phyloP scores from a whole-genome alignment of 2,113 vertebrate genomes.

The Boulengeromyrus knoepffleri region DNA sequence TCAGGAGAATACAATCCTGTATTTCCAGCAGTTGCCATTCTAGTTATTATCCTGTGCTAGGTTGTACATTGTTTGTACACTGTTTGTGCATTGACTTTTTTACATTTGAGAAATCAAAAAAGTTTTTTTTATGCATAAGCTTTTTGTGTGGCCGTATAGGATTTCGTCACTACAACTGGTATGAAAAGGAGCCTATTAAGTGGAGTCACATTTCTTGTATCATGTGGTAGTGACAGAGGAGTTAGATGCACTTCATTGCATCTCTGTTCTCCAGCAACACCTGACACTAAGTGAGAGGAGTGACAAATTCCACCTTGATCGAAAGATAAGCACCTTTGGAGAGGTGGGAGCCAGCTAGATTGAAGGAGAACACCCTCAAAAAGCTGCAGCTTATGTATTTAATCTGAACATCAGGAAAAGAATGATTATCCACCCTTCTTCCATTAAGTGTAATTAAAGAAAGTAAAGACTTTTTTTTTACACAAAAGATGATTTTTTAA shows the following conservation, averaged over 20 bases:
- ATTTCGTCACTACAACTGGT: constrained; percentile 48
- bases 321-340: constrained; percentile 67
- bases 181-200: constrained; percentile 63
- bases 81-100: not conserved
- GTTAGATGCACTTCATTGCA: constrained; percentile 67
- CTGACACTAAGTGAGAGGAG: constrained; percentile 72
- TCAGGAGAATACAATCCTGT: not conserved
- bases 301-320: constrained; percentile 68
- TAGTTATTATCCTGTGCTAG: not conserved
- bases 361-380: not conserved
- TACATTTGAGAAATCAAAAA: not conserved
- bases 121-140: not conserved
- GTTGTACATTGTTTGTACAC: not conserved
- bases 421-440: not conserved
- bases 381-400: not conserved
- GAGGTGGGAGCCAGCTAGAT: constrained; percentile 62
- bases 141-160: not conserved
- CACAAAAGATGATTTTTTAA: not conserved
- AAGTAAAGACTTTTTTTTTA: not conserved
- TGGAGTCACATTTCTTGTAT: constrained; percentile 62
- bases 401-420: not conserved
- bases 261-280: constrained; percentile 70
- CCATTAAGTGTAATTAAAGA: not conserved
- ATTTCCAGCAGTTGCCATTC: not conserved
- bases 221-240: constrained; percentile 69